Evolutionary conservation across 23 tunicate species (phyloP), one percentile per base, ranked within the genome.

Genomic region (Styela clava): DNA sequence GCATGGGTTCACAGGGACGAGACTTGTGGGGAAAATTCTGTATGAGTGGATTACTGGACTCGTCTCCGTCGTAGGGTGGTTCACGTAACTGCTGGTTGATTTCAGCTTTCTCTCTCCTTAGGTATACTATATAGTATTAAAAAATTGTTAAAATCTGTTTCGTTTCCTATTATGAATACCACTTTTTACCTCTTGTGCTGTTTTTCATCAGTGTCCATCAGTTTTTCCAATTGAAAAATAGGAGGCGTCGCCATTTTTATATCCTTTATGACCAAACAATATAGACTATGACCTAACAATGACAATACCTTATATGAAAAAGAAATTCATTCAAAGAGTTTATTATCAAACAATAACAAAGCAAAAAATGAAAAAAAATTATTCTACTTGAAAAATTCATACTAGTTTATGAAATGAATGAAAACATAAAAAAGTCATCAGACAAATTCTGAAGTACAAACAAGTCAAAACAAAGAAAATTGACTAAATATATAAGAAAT

Each of bases 171-270:
- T 56, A 56, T 20, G 20, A 56, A 56, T 20, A 18, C 18, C 18
- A 56, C 24, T 68, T 3, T 16, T 3, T 30, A 71, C 77, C 77
- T 71, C 16, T 3, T 18, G 29, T 18, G 35, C 16, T 71, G 35
- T 30, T 32, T 71, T 16, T 71, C 77, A 16, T 71, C 29, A 3
- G 35, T 26, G 35, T 71, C 77, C 5, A 71, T 21, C 32, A 71
- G 77, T 21, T 34, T 71, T 20, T 71, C 35, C 24, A 71, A 19
- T 16, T 26, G 16, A 30, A 3, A 30, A 31, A 71, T 35, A 26
- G 77, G 77, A 16, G 77, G 77, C 3, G 24, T 21, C 3, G 77
- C 77, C 77, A 71, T 71, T 26, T 71, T 71, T 44, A 7, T 44
- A 44, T 44, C 56, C 7, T 12, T 44, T 44, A 44, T 44, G 7